Evolutionary conservation across 30 jellyfish, hydroid and myxozoan genomes (phyloP), one percentile per base, ranked within the genome.

Genomic region (Hydractinia symbiolongicarpus): DNA sequence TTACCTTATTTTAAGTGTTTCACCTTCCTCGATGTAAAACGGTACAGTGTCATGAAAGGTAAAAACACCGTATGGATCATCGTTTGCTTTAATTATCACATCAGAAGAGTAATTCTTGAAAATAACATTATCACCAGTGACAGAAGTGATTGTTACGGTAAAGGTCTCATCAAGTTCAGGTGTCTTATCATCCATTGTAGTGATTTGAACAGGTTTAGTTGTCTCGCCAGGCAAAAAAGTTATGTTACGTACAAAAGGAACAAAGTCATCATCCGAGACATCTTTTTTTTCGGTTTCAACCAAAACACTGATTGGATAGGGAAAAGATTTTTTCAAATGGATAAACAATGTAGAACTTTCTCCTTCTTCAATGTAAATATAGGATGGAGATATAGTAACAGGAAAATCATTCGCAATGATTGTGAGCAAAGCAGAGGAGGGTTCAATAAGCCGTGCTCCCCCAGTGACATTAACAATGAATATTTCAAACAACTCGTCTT

Each of bases 111-210:
- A 40, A 21, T 90, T 88, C 50, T 77, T 61, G 66, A 71, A 62
- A 58, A 91, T 52, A 5, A 91, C 96, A 16, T 96, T 91, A 77
- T 91, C 96, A 6, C 98, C 98, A 9, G 96, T 70, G 30, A 96
- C 77, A 6, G 90, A 84, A 11, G 83, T 55, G 50, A 91, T 76
- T 9, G 78, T 84, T 14, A 91, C 89, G 8, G 61, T 56, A 20
- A 87, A 84, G 9, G 50, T 79, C 82, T 91, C 98, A 40, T 84
- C 88, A n/a, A 67, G 66, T 73, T 91, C 98, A 14, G 98, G 95
- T 19, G 75, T 30, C 61, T 77, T 70, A 66, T 91, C 98, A 44
- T 83, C 84, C 9, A 67, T 19, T 19, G 93, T 84, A 21, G 6
- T 81, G 14, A 91, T 64, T 67, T 78, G 60, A 54, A 86, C 80